These are phyloP conservation scores for Podarcis cretensis DNA, from an alignment of 2,113 vertebrate species.

Conservation along the genomic window DNA sequence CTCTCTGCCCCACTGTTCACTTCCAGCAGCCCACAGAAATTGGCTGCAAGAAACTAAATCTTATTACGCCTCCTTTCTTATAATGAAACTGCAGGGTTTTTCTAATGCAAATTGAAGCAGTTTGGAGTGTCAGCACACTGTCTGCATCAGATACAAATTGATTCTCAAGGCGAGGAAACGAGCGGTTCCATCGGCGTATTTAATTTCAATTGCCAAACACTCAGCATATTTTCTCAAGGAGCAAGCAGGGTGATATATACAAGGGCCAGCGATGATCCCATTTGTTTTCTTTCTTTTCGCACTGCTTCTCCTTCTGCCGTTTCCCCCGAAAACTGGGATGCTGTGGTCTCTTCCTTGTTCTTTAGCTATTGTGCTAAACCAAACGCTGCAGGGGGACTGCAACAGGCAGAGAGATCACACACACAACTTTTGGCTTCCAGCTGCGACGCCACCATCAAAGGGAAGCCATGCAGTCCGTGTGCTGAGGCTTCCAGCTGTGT, in stretches of 20 bases:
- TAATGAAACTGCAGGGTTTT: neutral
- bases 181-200: neutral
- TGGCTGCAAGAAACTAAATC: neutral
- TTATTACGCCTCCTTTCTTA: neutral
- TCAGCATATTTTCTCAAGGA: neutral
- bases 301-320: neutral
- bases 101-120: conserved; percentile 17
- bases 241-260: neutral
- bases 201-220: neutral
- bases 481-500: neutral
- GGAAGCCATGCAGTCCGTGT: neutral
- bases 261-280: neutral
- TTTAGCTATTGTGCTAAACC: neutral
- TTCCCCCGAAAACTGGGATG: neutral
- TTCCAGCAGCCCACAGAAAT: neutral
- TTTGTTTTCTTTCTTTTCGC: neutral
- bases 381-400: neutral
- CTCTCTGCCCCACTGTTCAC: neutral
- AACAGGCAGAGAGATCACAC: fast-evolving
- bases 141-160: conserved; percentile 1
- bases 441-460: neutral
- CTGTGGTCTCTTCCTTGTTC: neutral
- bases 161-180: neutral
- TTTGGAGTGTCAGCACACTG: neutral
- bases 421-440: neutral